These are phyloP conservation scores for Amblyraja radiata DNA, from an alignment of 2,797 vertebrate species.

Conservation along the genomic window DNA sequence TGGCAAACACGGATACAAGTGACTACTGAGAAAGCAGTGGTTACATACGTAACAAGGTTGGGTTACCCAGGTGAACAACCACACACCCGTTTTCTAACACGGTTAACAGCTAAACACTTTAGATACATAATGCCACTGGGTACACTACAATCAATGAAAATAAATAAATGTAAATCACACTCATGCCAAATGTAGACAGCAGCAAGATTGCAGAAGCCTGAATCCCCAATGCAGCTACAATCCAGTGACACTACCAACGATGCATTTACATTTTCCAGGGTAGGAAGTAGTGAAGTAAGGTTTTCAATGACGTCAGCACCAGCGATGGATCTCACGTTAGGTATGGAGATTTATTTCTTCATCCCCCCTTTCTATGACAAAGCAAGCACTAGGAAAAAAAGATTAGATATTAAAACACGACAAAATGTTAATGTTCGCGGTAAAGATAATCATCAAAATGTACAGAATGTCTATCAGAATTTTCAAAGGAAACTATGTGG, in stretches of 20 bases:
- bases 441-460: neutral
- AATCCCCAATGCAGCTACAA: neutral
- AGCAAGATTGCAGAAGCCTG: neutral
- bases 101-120: neutral
- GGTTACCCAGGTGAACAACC: neutral
- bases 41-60: neutral
- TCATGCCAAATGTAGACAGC: slow-evolving; percentile 22
- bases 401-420: neutral
- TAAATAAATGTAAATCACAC: slow-evolving; percentile 18
- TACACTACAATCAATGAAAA: neutral
- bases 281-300: neutral
- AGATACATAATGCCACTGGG: neutral
- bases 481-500: neutral
- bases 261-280: slow-evolving; percentile 12
- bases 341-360: neutral
- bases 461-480: neutral
- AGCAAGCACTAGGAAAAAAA: slow-evolving; percentile 62
- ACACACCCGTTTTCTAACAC: neutral
- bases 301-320: slow-evolving; percentile 6
- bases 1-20: neutral
- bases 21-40: neutral
- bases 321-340: neutral
- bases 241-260: slow-evolving; percentile 14
- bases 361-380: slow-evolving; percentile 54
- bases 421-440: neutral